Evolutionary conservation across 2,113 vertebrate genomes (phyloP).

Genomic region (Trichomycterus rosablanca): DNA sequence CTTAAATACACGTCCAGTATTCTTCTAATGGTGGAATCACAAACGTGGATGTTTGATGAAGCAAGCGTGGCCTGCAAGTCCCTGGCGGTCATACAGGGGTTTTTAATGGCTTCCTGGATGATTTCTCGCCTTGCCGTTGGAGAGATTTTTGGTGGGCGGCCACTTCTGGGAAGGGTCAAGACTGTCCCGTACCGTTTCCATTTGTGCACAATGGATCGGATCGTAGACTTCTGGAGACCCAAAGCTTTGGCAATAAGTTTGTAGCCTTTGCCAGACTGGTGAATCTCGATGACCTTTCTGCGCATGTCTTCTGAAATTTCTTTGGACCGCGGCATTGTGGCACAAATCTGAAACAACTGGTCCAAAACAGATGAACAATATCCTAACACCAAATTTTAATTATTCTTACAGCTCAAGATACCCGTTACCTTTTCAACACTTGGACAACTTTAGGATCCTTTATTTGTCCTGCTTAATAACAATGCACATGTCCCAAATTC

Average conservation of each 20-base stretch:
- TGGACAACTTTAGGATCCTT: no score
- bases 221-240: constrained; percentile 24
- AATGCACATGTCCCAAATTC: no score
- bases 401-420: no score
- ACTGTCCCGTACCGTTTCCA: constrained; percentile 30
- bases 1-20: constrained; percentile 28
- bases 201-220: constrained; percentile 21
- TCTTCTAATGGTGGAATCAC: constrained; percentile 28
- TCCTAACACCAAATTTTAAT: background rate
- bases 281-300: constrained; percentile 22
- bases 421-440: no score
- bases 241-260: constrained; percentile 29
- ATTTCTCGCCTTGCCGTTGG: constrained; percentile 13
- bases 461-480: no score
- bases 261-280: constrained; percentile 31
- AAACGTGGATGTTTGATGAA: constrained; percentile 12
- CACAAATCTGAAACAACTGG: background rate
- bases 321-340: constrained; percentile 28
- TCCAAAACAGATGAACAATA: background rate
- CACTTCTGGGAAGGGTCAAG: constrained; percentile 10
- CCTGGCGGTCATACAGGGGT: constrained; percentile 25
- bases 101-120: constrained; percentile 22
- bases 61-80: constrained; percentile 26
- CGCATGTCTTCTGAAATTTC: constrained; percentile 25
- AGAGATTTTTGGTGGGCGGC: constrained; percentile 28